Percentiles rank a stretch among this genome's conserved stretches.
phyloP scores from a whole-genome alignment of 2,888 invertebrate species.

The Pheosia tremula region DNA sequence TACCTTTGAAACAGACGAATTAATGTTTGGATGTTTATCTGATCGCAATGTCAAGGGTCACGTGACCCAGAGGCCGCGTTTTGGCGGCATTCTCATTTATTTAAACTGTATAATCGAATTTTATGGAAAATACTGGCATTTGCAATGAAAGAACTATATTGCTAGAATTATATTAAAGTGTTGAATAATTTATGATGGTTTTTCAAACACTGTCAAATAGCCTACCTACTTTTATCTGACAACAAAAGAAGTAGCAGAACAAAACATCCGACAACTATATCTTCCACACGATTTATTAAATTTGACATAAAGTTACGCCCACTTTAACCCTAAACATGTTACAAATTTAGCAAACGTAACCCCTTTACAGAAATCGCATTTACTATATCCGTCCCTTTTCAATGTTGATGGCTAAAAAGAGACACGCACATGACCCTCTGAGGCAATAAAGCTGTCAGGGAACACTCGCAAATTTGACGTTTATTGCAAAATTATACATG shows the following conservation, averaged over 20 bases:
- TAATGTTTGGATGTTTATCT: no score
- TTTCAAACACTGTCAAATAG: no score
- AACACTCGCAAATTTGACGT: slow-evolving; percentile 52
- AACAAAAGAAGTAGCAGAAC: slow-evolving; percentile 14
- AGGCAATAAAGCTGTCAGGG: slow-evolving; percentile 57
- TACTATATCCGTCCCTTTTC: slow-evolving; percentile 33
- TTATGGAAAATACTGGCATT: no score
- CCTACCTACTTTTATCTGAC: no score
- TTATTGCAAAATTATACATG: slow-evolving; percentile 72
- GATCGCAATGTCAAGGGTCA: no score
- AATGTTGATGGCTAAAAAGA: slow-evolving; percentile 26
- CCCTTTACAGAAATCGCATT: slow-evolving; percentile 41
- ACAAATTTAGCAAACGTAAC: slow-evolving; percentile 51
- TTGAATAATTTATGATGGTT: no score
- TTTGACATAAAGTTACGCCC: slow-evolving; percentile 72
- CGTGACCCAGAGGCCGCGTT: no score
- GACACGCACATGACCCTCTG: slow-evolving; percentile 36
- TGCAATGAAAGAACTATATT: no score
- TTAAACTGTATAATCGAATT: no score
- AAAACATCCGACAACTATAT: slow-evolving; percentile 46
- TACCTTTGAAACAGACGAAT: no score
- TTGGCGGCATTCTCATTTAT: no score
- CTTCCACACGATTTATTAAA: slow-evolving; percentile 77
- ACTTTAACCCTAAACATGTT: slow-evolving; percentile 67
- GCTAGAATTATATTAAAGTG: no score